These are phyloP conservation scores for Hylyphantes graminicola DNA, from an alignment of 1,140 invertebrate species.

Conservation along the genomic window DNA sequence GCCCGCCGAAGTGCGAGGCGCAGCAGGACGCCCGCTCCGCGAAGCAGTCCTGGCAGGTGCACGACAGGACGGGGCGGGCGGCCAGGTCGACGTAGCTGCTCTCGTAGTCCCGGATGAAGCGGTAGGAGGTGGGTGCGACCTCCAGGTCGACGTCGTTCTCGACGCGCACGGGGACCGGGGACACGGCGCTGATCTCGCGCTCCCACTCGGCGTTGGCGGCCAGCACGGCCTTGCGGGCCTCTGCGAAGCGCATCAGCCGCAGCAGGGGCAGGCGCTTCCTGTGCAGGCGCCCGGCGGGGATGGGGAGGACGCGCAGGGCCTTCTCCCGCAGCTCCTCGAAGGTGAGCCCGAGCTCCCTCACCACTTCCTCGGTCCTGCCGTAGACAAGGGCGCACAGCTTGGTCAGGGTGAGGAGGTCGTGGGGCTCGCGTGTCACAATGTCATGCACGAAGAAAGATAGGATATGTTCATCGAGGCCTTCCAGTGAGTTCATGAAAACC, in stretches of 20 bases:
- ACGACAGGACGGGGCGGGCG: constrained; percentile 83
- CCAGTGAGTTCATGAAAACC: not conserved
- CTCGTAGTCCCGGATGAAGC: constrained; percentile 84
- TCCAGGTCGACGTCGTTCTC: constrained; percentile 88
- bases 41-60: constrained; percentile 77
- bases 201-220: constrained; percentile 77
- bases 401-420: constrained; percentile 15
- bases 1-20: constrained; percentile 68
- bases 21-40: constrained; percentile 67
- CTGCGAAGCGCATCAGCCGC: constrained; percentile 23
- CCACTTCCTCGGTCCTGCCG: not conserved
- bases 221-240: constrained; percentile 72
- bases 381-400: constrained; percentile 32
- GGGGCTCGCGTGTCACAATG: constrained; percentile 7
- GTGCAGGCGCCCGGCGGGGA: not conserved
- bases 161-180: constrained; percentile 74
- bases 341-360: not conserved
- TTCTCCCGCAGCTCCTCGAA: constrained; percentile 6
- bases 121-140: constrained; percentile 82
- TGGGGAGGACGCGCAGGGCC: not conserved
- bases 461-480: not conserved
- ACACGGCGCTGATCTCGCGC: constrained; percentile 70
- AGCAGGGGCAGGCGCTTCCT: not conserved
- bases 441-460: constrained; percentile 28
- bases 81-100: constrained; percentile 77